These are phyloP conservation scores for Pseudomyrmex flavicornis DNA, from an alignment of 1,140 invertebrate genomes.

Conservation along the genomic window DNA sequence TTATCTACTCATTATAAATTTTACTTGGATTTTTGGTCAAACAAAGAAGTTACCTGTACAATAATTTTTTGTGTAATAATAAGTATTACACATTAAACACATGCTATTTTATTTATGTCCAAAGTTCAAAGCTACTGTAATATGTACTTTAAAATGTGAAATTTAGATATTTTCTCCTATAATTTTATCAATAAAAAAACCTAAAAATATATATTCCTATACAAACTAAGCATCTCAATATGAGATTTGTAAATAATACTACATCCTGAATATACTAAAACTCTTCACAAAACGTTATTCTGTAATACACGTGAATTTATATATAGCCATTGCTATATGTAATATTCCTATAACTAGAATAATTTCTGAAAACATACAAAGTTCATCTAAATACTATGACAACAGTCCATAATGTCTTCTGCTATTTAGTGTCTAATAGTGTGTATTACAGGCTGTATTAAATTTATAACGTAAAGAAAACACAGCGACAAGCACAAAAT, in stretches of 20 bases:
- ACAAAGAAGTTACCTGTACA: too few relatives aligned
- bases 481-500: constrained; percentile 66
- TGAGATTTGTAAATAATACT: neutral
- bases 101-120: too few relatives aligned
- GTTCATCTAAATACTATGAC: constrained; percentile 39
- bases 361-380: constrained; percentile 44
- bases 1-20: neutral
- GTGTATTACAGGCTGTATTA: constrained; percentile 22
- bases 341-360: constrained; percentile 51
- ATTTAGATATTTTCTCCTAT: neutral
- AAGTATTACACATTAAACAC: too few relatives aligned
- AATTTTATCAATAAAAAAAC: constrained; percentile 3
- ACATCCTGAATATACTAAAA: constrained; percentile 8
- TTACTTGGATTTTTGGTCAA: neutral
- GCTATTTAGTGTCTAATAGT: constrained; percentile 16
- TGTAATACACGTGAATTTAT: constrained; percentile 45
- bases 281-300: constrained; percentile 10
- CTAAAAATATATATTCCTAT: constrained; percentile 14
- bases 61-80: too few relatives aligned
- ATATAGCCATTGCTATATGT: constrained; percentile 13
- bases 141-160: too few relatives aligned
- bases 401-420: constrained; percentile 38
- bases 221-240: constrained; percentile 25
- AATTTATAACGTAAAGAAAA: constrained; percentile 57
- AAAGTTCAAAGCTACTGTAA: too few relatives aligned